Base-by-base conservation (phyloP, 2,797 vertebrate genomes). In the Coendou prehensilis region DNA sequence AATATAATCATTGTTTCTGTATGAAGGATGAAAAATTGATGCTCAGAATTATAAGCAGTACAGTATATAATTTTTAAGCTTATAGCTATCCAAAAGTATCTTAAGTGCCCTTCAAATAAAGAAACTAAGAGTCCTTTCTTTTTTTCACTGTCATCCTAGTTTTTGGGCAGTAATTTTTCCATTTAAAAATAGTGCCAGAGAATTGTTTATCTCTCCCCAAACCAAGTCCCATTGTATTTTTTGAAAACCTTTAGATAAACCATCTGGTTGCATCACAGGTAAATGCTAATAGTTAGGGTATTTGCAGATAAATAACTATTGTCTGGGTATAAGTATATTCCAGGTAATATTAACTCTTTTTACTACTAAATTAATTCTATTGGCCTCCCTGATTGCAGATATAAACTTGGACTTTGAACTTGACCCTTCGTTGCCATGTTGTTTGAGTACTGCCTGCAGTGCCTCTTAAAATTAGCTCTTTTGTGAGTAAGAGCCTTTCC, bases 41-140 rank as follows among this genome's bases (percentile, higher is more conserved):
- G 23, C 37, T 33, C 67, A 85, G 41, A 94, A 94, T 85, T 78
- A 26, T 6, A 71, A 41, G 15, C n/a, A 86, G 15, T 18, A 4
- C 6, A 79, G 8, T 22, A n/a, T 67, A 22, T 57, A 50, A 88
- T 54, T 96, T 88, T 87, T 73, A 96, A 96, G 28, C 28, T 28
- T 86, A 50, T 56, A 64, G 79, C 52, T 37, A 17, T 57, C 47
- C 47, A 91, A n/a, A 71, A 17, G 4, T 63, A 4, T 52, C 61
- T 47, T 82, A 11, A 75, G 4, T 79, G 28, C 20, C n/a, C 30
- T 86, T 88, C 23, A 91, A n/a, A 86, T 1, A 64, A 91, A 52
- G 20, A 85, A 85, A 56, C 13, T 54, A 93, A 30, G 10, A 80
- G n/a, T 33, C 30, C 2, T 86, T 79, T 33, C 26, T 80, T 45